Conservation (phyloP, 2,113 vertebrate genomes). For the Progne subis region DNA sequence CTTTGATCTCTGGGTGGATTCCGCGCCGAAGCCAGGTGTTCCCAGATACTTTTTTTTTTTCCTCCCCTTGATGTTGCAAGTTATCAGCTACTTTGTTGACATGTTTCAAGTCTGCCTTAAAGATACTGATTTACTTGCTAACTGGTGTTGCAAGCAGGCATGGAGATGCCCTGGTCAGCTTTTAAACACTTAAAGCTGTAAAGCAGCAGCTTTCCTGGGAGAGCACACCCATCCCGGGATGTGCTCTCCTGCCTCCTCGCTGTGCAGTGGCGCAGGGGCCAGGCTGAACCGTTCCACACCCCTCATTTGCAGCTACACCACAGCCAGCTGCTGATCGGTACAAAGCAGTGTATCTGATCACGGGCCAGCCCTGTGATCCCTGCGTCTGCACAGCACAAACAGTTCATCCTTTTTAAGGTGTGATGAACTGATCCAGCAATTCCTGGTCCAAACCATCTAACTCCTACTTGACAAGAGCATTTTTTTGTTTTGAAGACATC, state of each 20-base stretch:
- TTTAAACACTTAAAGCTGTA: not conserved
- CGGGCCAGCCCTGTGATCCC: not conserved
- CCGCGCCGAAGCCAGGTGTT: not conserved
- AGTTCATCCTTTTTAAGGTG: not conserved
- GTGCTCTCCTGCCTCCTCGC: not conserved
- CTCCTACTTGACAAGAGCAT: not conserved
- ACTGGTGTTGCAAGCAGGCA: not conserved
- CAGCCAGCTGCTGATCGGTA: not conserved
- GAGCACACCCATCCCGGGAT: not conserved
- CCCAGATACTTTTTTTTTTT: not conserved
- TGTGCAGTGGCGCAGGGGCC: not conserved
- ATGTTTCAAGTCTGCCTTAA: not conserved
- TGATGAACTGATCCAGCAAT: not conserved
- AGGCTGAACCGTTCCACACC: not conserved
- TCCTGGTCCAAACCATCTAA: not conserved
- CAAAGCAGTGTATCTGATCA: not conserved
- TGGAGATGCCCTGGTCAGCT: not conserved
- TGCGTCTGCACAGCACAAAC: fast-evolving
- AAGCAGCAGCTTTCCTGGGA: not conserved
- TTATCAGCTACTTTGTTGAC: not conserved
- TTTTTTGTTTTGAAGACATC: not conserved
- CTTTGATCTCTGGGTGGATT: not conserved
- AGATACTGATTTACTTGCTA: not conserved
- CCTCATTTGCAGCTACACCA: not conserved
- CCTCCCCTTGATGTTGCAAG: not conserved